Percentiles rank a stretch among this genome's conserved stretches.
Conservation (phyloP, 2,113 vertebrate genomes). For the Synchiropus splendidus region DNA sequence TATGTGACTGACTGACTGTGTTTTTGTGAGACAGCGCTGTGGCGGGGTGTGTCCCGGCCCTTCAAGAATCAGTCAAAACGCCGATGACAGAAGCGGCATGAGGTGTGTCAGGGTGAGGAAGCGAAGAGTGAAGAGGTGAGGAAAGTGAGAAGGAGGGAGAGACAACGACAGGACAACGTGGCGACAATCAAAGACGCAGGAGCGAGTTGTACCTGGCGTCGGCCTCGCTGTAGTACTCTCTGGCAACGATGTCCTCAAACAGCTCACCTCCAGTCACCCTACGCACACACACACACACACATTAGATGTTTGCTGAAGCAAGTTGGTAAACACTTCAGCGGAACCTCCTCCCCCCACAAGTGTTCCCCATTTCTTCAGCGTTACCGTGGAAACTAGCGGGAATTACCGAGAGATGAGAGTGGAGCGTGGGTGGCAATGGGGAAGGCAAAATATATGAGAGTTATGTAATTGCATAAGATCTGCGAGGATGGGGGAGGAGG, state of each 20-base stretch:
- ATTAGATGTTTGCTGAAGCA: conserved; percentile 12
- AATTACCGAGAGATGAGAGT: conserved; percentile 35
- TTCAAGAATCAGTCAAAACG: too few relatives aligned
- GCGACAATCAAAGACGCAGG: neutral
- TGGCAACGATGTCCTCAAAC: conserved; percentile 72
- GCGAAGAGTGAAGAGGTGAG: too few relatives aligned
- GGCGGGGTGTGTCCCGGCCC: too few relatives aligned
- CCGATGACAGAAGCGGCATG: too few relatives aligned
- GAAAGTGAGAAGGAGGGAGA: too few relatives aligned
- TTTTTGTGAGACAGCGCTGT: too few relatives aligned
- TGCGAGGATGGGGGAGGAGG: conserved; percentile 3
- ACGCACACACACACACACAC: conserved; percentile 13
- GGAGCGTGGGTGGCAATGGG: conserved; percentile 24
- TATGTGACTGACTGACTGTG: too few relatives aligned
- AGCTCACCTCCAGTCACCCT: conserved; percentile 73
- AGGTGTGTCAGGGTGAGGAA: too few relatives aligned
- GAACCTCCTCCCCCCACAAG: conserved; percentile 5
- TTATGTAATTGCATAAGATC: conserved; percentile 39
- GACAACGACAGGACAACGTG: neutral
- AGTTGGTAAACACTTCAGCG: neutral
- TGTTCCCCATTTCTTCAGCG: conserved; percentile 11
- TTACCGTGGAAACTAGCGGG: conserved; percentile 57
- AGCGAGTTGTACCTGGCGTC: conserved; percentile 62
- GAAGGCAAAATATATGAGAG: conserved; percentile 20
- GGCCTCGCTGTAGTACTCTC: conserved; percentile 71